phyloP scores from a whole-genome alignment of 1,140 invertebrate genomes.

The Scaptomyza hsui region DNA sequence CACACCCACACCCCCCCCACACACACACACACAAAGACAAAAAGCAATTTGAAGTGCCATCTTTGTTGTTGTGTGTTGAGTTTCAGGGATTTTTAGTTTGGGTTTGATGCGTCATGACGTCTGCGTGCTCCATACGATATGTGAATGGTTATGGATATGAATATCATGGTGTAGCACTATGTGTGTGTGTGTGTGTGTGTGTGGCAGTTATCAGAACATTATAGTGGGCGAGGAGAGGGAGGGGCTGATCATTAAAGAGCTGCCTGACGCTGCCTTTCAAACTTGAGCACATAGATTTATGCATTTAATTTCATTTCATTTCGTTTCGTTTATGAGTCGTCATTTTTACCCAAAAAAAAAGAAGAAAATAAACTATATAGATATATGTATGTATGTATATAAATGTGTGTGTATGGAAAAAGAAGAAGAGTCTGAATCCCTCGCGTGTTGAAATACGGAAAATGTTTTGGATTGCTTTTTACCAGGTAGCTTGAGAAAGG shows the following conservation, averaged over 20 bases:
- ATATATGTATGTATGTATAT: conserved; percentile 8
- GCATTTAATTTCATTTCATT: conserved; percentile 49
- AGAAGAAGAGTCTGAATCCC: conserved; percentile 8
- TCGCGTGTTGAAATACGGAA: conserved; percentile 72
- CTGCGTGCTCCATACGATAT: conserved; percentile 55
- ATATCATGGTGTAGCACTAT: conserved; percentile 3
- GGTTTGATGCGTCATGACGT: conserved; percentile 70
- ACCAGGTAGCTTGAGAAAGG: conserved; percentile 25
- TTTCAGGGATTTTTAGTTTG: neutral
- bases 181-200: neutral
- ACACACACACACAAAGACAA: neutral
- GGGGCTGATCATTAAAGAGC: conserved; percentile 66
- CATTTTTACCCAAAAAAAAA: conserved; percentile 53
- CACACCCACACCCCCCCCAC: neutral
- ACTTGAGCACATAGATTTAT: conserved; percentile 42
- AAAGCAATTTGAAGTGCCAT: conserved; percentile 67
- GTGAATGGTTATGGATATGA: neutral
- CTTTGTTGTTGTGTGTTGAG: conserved; percentile 18
- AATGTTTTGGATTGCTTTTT: conserved; percentile 74
- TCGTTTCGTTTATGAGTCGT: conserved; percentile 79
- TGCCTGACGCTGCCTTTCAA: conserved; percentile 47
- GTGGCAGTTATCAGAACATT: conserved; percentile 53
- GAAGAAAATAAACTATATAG: conserved; percentile 27
- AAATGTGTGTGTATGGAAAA: neutral
- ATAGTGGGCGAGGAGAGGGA: conserved; percentile 6